Percentiles rank a stretch among this genome's conserved stretches.
phyloP scores from a whole-genome alignment of 2,797 vertebrate genomes.

The Podarcis siculus region DNA sequence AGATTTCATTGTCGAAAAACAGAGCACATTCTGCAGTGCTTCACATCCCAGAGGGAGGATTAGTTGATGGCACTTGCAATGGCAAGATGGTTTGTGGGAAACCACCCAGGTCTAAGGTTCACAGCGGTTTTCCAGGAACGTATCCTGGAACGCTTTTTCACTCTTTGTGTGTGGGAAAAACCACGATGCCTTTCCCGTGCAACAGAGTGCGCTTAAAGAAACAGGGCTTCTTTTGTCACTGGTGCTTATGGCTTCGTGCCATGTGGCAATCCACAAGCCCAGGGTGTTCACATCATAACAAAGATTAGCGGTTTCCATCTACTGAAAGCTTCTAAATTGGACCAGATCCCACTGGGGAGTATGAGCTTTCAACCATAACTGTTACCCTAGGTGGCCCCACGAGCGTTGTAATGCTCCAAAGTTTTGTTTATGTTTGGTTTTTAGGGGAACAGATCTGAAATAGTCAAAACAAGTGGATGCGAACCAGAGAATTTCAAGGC shows the following conservation, averaged over 20 bases:
- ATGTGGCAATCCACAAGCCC: constrained; percentile 3
- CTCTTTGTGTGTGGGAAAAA: not conserved
- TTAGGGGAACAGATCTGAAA: not conserved
- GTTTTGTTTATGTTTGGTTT: not conserved
- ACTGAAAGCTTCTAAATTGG: not conserved
- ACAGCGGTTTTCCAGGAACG: not conserved
- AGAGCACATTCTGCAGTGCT: not conserved
- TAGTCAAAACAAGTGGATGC: not conserved
- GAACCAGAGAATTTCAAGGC: not conserved
- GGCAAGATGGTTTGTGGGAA: not conserved
- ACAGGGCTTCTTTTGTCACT: not conserved
- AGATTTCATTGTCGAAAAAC: not conserved
- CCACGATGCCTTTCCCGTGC: not conserved
- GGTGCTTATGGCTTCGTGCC: not conserved
- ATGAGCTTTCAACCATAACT: not conserved
- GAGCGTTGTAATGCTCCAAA: not conserved
- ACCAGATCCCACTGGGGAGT: not conserved
- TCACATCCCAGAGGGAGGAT: not conserved
- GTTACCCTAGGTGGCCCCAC: not conserved
- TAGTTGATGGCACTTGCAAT: not conserved
- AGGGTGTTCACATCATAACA: not conserved
- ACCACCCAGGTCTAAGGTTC: not conserved
- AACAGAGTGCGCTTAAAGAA: not conserved
- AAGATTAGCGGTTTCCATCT: not conserved
- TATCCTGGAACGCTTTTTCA: not conserved